phyloP scores from a whole-genome alignment of 1,140 invertebrate species.

The Bacillus rossius region DNA sequence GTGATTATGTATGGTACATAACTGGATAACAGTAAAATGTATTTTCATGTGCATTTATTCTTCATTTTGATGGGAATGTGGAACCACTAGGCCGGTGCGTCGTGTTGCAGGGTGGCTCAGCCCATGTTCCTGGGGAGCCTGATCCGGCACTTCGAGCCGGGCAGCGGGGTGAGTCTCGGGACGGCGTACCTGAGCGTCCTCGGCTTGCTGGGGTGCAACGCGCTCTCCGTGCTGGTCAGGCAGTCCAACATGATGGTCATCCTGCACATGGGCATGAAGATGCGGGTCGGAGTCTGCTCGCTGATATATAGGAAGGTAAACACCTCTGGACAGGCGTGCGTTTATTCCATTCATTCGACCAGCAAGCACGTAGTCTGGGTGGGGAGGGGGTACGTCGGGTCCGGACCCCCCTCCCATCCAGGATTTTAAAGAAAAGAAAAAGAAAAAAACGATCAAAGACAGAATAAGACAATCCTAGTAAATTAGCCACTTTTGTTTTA shows the following conservation, averaged over 20 bases:
- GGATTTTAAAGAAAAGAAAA: no score
- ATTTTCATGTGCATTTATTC: background rate
- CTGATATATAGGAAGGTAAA: conserved; percentile 77
- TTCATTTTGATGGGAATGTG: background rate
- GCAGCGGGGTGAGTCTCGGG: conserved; percentile 37
- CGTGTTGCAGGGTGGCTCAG: conserved; percentile 9
- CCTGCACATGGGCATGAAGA: conserved; percentile 70
- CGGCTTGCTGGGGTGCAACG: conserved; percentile 60
- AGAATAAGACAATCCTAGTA: no score
- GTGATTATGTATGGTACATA: no score
- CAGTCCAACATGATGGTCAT: conserved; percentile 76
- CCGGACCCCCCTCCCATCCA: no score
- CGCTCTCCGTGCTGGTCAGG: conserved; percentile 61
- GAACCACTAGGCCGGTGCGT: background rate
- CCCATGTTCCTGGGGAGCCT: conserved; percentile 37
- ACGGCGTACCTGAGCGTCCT: conserved; percentile 61
- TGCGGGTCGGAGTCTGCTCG: conserved; percentile 69
- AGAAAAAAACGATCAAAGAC: no score
- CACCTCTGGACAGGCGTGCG: background rate
- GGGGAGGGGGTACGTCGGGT: no score
- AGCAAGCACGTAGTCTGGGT: no score
- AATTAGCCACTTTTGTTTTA: no score
- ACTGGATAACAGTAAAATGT: no score
- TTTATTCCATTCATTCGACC: no score
- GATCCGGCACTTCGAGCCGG: conserved; percentile 35